phyloP scores from a whole-genome alignment of 2,797 vertebrate species.

The Betta splendens region DNA sequence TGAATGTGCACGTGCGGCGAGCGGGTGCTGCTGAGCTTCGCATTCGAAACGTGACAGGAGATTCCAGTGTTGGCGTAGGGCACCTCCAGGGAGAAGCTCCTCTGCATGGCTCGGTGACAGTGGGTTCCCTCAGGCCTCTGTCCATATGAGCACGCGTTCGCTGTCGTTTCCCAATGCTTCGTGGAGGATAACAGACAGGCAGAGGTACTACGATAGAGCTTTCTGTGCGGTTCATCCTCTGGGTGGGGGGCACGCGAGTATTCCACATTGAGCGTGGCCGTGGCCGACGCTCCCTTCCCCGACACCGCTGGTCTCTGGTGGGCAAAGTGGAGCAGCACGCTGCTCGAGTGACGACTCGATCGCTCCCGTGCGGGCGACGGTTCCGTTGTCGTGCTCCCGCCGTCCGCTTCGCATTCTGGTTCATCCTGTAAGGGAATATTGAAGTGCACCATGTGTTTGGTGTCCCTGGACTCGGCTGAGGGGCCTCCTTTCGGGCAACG shows the following conservation, averaged over 20 bases:
- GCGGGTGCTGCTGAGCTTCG: conserved; percentile 80
- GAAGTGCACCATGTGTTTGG: conserved; percentile 83
- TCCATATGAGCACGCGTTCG: conserved; percentile 50
- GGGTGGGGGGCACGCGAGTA: conserved; percentile 60
- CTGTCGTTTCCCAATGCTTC: conserved; percentile 68
- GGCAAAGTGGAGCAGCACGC: conserved; percentile 83
- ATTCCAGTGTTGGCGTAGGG: conserved; percentile 82
- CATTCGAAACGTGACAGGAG: conserved; percentile 89
- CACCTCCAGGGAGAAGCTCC: conserved; percentile 93
- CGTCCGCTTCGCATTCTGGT: conserved; percentile 55
- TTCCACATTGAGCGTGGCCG: conserved; percentile 60
- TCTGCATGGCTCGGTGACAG: conserved; percentile 84
- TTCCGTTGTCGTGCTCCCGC: conserved; percentile 53
- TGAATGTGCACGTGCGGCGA: conserved; percentile 92
- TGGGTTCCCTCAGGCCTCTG: conserved; percentile 68
- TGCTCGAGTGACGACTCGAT: conserved; percentile 79
- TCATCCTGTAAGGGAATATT: conserved; percentile 80
- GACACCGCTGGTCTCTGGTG: conserved; percentile 77
- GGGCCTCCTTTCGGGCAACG: conserved; percentile 82
- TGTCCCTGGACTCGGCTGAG: conserved; percentile 80
- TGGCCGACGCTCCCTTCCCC: conserved; percentile 64
- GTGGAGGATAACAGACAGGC: conserved; percentile 80
- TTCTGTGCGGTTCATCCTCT: conserved; percentile 64
- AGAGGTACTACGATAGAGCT: conserved; percentile 84
- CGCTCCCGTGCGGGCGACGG: conserved; percentile 65